Evolutionary conservation across 2,797 vertebrate species (phyloP).

Genomic region (Geotrypetes seraphini): DNA sequence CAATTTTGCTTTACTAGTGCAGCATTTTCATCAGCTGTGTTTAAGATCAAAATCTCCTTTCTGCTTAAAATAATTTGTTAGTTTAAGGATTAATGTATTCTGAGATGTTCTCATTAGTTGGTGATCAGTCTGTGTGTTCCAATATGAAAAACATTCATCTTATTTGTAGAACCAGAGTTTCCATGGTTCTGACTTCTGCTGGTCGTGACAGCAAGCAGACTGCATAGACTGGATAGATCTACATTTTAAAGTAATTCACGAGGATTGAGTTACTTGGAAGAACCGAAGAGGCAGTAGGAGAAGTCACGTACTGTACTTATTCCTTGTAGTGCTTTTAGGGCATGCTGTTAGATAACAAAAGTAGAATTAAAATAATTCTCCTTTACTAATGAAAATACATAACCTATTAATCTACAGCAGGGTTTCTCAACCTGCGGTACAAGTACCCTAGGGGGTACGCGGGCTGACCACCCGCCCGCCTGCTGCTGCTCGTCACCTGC

Average conservation of each 20-base stretch:
- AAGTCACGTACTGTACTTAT: not conserved
- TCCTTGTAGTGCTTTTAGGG: not conserved
- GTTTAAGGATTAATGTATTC: not conserved
- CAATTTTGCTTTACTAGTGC: not conserved
- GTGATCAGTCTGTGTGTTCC: not conserved
- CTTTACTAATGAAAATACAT: conserved; percentile 24
- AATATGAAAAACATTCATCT: too few species aligned
- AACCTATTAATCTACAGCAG: conserved; percentile 40
- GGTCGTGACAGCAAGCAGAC: not conserved
- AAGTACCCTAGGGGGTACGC: too few species aligned
- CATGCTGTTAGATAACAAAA: conserved; percentile 11
- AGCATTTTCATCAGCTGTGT: not conserved
- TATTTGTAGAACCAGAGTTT: not conserved
- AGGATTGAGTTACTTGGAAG: not conserved
- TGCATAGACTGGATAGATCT: fast-evolving
- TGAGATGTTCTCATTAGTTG: not conserved
- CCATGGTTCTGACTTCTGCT: fast-evolving
- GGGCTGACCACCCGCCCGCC: too few species aligned
- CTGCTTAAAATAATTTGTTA: not conserved
- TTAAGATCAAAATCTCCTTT: too few species aligned
- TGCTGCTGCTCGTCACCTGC: too few species aligned
- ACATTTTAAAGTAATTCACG: conserved; percentile 17
- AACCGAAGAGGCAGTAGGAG: conserved; percentile 1
- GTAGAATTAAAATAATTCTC: conserved; percentile 31
- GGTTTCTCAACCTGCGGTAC: too few species aligned